These are phyloP conservation scores for Periophthalmus modestus DNA, from an alignment of 2,113 vertebrate species.

Conservation along the genomic window DNA sequence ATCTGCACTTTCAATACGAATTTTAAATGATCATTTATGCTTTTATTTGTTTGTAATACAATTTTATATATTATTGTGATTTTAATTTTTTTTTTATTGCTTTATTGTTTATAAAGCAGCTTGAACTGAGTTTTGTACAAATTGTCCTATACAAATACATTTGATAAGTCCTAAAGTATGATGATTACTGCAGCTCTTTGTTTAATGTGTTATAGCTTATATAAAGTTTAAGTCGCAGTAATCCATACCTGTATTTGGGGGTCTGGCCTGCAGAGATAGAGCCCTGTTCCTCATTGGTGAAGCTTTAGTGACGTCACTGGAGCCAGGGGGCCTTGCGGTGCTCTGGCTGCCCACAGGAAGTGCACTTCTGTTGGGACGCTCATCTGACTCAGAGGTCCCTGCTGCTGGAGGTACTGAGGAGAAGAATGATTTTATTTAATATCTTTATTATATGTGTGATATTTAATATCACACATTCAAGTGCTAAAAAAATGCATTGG, in stretches of 20 bases:
- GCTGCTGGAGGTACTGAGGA: slow-evolving; percentile 3
- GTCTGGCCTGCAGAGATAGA: slow-evolving; percentile 51
- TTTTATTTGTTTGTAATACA: too few species aligned
- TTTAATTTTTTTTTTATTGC: too few species aligned
- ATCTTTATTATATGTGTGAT: too few species aligned
- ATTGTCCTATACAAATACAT: too few species aligned
- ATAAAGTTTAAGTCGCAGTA: neutral
- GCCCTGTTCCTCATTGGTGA: slow-evolving; percentile 42
- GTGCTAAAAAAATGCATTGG: neutral
- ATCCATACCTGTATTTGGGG: slow-evolving; percentile 40
- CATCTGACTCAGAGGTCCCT: slow-evolving; percentile 26
- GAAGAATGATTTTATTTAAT: neutral
- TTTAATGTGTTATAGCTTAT: too few species aligned
- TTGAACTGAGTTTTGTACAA: too few species aligned
- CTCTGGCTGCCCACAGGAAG: slow-evolving; percentile 28
- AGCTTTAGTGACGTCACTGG: slow-evolving; percentile 24
- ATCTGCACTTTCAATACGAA: too few species aligned
- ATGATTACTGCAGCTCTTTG: too few species aligned
- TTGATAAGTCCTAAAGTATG: too few species aligned
- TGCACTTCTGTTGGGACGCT: slow-evolving; percentile 30
- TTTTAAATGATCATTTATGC: too few species aligned
- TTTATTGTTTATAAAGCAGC: too few species aligned
- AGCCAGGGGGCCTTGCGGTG: neutral
- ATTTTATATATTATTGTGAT: too few species aligned
- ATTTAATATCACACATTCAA: neutral